These are phyloP conservation scores for Phenganax subtilis DNA, from an alignment of 92 coral and sea anemone species.

Conservation along the genomic window DNA sequence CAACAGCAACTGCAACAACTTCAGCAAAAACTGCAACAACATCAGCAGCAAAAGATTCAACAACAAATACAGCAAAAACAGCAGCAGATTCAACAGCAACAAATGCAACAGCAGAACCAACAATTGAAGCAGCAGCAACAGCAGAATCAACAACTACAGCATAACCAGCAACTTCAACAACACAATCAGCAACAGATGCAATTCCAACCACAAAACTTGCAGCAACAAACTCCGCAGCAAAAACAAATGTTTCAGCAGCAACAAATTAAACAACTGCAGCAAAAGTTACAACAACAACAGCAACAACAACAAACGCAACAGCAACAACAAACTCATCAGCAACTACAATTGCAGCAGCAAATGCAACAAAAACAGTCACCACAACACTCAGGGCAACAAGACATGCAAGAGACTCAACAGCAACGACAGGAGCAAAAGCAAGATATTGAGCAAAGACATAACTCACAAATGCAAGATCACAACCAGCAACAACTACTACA, in stretches of 20 bases:
- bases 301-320: conserved; percentile 16
- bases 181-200: neutral
- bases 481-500: neutral
- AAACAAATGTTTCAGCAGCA: neutral
- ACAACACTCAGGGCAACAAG: neutral
- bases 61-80: neutral
- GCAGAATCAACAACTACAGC: neutral
- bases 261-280: neutral
- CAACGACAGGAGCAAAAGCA: no score
- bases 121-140: conserved; percentile 18
- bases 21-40: conserved; percentile 17
- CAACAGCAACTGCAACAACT: conserved; percentile 12
- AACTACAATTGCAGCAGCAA: conserved; percentile 5
- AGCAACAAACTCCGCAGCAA: conserved; percentile 8
- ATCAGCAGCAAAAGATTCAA: neutral
- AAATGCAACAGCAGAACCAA: conserved; percentile 7
- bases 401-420: no score
- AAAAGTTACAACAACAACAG: neutral
- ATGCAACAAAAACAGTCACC: neutral
- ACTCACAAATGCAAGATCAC: no score
- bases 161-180: neutral
- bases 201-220: neutral
- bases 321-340: neutral
- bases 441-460: no score
- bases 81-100: neutral